These are phyloP conservation scores for Apteryx owenii DNA, from an alignment of 2,113 vertebrate genomes.

Conservation along the genomic window DNA sequence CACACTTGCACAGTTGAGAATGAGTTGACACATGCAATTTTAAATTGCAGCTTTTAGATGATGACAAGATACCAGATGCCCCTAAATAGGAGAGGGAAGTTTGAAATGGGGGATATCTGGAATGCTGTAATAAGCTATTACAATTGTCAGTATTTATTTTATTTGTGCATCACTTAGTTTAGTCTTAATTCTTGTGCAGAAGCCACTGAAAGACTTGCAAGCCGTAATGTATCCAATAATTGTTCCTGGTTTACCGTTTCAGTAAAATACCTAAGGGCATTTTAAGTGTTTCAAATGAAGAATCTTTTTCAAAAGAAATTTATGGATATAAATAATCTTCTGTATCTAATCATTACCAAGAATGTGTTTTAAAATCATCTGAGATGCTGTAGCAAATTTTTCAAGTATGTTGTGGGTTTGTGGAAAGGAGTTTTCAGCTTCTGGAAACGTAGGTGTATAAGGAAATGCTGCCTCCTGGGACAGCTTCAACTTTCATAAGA, in stretches of 20 bases:
- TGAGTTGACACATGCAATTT: not conserved
- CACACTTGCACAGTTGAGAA: fast-evolving
- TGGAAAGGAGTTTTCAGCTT: not conserved
- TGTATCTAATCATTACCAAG: not conserved
- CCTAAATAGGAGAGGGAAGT: not conserved
- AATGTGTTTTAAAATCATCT: not conserved
- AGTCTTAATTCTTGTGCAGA: not conserved
- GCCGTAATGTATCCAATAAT: not conserved
- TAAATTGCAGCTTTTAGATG: not conserved
- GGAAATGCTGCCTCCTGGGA: not conserved
- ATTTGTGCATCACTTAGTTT: not conserved
- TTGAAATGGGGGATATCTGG: not conserved
- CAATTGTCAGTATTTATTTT: not conserved
- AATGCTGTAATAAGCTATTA: not conserved
- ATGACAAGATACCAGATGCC: not conserved
- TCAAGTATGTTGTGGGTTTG: not conserved
- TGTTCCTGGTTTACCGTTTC: not conserved
- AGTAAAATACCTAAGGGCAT: not conserved
- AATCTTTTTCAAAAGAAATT: not conserved
- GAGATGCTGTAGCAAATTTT: not conserved
- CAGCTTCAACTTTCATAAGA: not conserved
- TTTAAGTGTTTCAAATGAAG: not conserved
- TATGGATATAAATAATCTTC: not conserved
- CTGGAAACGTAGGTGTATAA: not conserved
- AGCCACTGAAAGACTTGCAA: not conserved